Evolutionary conservation across 2,797 vertebrate genomes (phyloP).

Genomic region (Semaprochilodus insignis): DNA sequence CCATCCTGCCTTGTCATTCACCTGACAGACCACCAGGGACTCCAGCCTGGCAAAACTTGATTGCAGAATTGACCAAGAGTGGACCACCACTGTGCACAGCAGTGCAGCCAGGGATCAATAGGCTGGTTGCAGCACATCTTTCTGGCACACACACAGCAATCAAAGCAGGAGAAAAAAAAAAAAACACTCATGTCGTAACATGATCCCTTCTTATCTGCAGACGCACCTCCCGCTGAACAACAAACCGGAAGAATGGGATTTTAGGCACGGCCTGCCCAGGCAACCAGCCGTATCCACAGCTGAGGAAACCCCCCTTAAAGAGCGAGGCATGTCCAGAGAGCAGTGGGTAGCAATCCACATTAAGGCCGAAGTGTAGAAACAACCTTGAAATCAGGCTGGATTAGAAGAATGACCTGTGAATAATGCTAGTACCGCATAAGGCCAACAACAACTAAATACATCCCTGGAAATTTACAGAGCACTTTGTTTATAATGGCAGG

Average conservation of each 20-base stretch:
- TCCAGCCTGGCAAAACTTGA: slow-evolving; percentile 46
- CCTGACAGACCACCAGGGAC: slow-evolving; percentile 50
- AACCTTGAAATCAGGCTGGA: slow-evolving; percentile 59
- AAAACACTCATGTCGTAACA: slow-evolving; percentile 4
- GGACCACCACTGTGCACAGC: slow-evolving; percentile 43
- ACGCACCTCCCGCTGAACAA: slow-evolving; percentile 30
- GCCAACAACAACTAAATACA: not conserved
- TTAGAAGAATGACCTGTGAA: slow-evolving; percentile 36
- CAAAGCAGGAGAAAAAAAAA: not conserved
- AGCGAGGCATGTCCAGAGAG: not conserved
- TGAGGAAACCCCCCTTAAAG: slow-evolving; percentile 9
- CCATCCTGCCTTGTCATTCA: slow-evolving; percentile 53
- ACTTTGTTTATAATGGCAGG: slow-evolving; percentile 57
- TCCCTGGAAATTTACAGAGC: slow-evolving; percentile 30
- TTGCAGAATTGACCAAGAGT: slow-evolving; percentile 57
- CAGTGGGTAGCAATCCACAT: slow-evolving; percentile 27
- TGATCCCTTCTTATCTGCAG: slow-evolving; percentile 38
- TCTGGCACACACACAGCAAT: not conserved
- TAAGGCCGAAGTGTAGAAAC: slow-evolving; percentile 60
- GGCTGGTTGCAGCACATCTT: slow-evolving; percentile 5
- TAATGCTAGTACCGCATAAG: slow-evolving; percentile 35
- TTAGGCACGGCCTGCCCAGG: slow-evolving; percentile 21
- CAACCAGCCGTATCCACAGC: slow-evolving; percentile 21
- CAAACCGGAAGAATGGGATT: slow-evolving; percentile 45
- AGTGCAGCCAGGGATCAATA: slow-evolving; percentile 62